A percentile compares a stretch with the other conserved stretches of the same genome.
These are phyloP conservation scores for Lasius platythorax DNA, from an alignment of 2,888 invertebrate genomes.

Conservation along the genomic window DNA sequence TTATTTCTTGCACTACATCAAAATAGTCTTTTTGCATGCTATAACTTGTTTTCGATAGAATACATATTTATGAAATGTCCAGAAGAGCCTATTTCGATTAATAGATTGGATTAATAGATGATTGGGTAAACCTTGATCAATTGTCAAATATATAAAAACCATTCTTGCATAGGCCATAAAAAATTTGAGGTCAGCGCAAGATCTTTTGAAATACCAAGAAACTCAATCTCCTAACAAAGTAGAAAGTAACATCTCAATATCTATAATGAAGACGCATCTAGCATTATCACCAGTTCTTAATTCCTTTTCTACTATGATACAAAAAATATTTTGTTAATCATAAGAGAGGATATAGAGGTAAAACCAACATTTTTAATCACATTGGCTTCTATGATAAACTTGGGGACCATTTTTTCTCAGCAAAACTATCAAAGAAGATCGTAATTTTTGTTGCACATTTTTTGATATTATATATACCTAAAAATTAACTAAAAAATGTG, in stretches of 20 bases:
- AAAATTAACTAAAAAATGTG: background rate
- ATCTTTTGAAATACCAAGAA: background rate
- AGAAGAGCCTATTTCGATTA: background rate
- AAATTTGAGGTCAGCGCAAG: background rate
- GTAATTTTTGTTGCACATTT: conserved; percentile 6
- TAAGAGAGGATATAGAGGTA: background rate
- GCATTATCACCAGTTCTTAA: background rate
- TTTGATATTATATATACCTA: background rate
- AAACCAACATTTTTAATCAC: conserved; percentile 1
- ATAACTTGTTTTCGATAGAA: background rate
- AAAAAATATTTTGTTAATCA: background rate
- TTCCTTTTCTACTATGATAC: background rate
- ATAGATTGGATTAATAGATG: background rate
- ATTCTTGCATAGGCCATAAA: background rate
- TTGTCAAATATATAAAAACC: background rate
- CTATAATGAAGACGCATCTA: background rate
- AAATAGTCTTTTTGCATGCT: conserved; percentile 36
- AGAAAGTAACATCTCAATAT: background rate
- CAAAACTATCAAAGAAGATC: background rate
- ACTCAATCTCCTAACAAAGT: background rate
- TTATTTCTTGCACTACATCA: conserved; percentile 20
- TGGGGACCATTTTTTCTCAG: background rate
- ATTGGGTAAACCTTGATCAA: background rate
- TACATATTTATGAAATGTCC: conserved; percentile 23
- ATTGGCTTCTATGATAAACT: background rate